Evolutionary conservation across 2,113 vertebrate genomes (phyloP).

Genomic region (Illadopsis cleaveri): DNA sequence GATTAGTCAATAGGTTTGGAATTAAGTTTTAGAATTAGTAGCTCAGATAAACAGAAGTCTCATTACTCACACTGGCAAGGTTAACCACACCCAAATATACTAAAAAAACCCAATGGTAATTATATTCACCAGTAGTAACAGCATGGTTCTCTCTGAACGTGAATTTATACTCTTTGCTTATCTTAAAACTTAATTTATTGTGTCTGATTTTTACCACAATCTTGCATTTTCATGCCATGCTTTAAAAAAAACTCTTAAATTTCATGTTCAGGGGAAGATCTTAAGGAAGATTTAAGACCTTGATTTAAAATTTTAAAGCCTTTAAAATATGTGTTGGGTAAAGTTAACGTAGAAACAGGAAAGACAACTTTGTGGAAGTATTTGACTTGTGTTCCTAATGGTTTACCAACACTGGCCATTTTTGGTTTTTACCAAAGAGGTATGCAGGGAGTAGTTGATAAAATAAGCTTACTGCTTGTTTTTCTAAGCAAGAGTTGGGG

Average conservation of each 20-base stretch:
- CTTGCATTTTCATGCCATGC: not conserved
- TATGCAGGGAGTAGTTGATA: not conserved
- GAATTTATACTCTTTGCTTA: not conserved
- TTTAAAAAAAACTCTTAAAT: not conserved
- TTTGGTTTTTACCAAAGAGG: conserved; percentile 12
- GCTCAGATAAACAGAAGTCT: not conserved
- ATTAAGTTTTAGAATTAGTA: not conserved
- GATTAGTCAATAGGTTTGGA: not conserved
- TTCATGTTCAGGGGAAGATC: not conserved
- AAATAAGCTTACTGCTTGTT: not conserved
- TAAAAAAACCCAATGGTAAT: not conserved
- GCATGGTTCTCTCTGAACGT: not conserved
- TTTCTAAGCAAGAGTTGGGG: not conserved
- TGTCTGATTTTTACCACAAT: not conserved
- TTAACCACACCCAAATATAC: not conserved
- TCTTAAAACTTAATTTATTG: not conserved
- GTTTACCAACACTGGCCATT: not conserved
- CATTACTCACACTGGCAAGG: not conserved
- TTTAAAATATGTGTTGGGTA: not conserved
- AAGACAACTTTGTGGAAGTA: not conserved
- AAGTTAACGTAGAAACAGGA: not conserved
- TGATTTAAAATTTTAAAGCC: not conserved
- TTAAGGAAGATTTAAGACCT: not conserved
- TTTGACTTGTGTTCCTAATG: not conserved
- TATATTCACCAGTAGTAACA: not conserved